Evolutionary conservation across 2,113 vertebrate species (phyloP).

Genomic region (Anoplopoma fimbria): DNA sequence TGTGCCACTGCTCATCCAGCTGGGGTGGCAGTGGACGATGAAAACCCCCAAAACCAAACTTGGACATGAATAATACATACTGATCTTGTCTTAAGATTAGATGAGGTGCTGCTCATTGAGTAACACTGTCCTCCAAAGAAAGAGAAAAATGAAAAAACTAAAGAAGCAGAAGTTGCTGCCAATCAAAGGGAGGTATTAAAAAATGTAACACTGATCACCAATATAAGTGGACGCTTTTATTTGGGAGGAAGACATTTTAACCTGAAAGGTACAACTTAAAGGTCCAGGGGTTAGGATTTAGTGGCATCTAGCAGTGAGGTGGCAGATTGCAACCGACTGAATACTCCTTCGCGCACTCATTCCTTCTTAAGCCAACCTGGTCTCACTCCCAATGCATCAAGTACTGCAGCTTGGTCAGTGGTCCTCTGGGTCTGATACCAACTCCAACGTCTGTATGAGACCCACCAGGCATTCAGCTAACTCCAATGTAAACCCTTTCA

Average conservation of each 20-base stretch:
- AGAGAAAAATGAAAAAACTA: conserved; percentile 4
- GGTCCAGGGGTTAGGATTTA: too few relatives aligned
- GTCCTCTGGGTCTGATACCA: too few relatives aligned
- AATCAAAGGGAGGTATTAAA: background rate
- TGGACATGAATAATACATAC: conserved; percentile 46
- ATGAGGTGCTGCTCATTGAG: conserved; percentile 28
- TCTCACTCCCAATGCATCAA: too few relatives aligned
- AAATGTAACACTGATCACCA: background rate
- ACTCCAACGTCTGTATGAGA: too few relatives aligned
- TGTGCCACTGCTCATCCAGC: conserved; percentile 24
- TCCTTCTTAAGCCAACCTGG: too few relatives aligned
- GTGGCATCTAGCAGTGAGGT: too few relatives aligned
- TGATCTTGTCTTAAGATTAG: conserved; percentile 31
- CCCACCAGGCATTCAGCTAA: too few relatives aligned
- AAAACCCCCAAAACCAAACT: conserved; percentile 8
- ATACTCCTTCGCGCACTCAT: too few relatives aligned
- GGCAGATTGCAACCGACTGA: too few relatives aligned
- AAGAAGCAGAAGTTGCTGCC: background rate
- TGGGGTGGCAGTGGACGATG: conserved; percentile 37
- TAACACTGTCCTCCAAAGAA: conserved; percentile 30
- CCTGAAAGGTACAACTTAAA: background rate
- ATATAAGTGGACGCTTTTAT: background rate
- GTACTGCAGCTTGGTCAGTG: too few relatives aligned
- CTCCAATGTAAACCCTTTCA: too few relatives aligned
- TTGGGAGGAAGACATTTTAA: background rate